These are phyloP conservation scores for Temnothorax nylanderi DNA, from an alignment of 1,140 invertebrate species.

Conservation along the genomic window DNA sequence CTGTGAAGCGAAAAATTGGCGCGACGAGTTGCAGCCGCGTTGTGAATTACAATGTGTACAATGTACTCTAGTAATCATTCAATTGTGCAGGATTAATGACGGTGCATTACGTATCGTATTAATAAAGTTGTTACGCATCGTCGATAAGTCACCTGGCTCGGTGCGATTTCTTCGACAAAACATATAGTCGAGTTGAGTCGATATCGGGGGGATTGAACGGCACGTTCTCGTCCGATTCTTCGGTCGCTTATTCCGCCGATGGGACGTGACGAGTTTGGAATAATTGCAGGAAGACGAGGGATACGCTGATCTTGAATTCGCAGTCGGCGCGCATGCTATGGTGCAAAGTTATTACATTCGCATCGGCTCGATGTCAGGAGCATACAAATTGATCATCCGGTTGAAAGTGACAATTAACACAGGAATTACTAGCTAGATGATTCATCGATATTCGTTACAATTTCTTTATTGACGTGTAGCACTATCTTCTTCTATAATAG, in stretches of 20 bases:
- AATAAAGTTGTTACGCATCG: constrained; percentile 35
- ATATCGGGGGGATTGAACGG: background rate
- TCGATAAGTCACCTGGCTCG: background rate
- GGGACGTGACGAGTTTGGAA: constrained; percentile 47
- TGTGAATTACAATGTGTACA: constrained; percentile 9
- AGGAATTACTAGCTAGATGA: background rate
- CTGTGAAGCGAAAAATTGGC: constrained; percentile 44
- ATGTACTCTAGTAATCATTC: background rate
- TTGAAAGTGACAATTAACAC: constrained; percentile 11
- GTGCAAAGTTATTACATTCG: constrained; percentile 38
- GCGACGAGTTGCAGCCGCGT: background rate
- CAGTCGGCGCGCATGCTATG: background rate
- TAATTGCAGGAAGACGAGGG: constrained; percentile 27
- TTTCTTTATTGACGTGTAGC: background rate
- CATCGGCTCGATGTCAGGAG: background rate
- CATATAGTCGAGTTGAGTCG: background rate
- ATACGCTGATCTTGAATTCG: constrained; percentile 18
- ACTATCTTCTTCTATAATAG: background rate
- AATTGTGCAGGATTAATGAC: constrained; percentile 38
- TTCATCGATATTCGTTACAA: background rate
- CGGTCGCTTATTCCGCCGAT: background rate
- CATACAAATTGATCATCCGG: constrained; percentile 15
- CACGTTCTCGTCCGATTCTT: constrained; percentile 3
- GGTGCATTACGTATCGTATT: constrained; percentile 4
- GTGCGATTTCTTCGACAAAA: background rate